Evolutionary conservation across 2,797 vertebrate genomes (phyloP).

Genomic region (Hydrolagus colliei): DNA sequence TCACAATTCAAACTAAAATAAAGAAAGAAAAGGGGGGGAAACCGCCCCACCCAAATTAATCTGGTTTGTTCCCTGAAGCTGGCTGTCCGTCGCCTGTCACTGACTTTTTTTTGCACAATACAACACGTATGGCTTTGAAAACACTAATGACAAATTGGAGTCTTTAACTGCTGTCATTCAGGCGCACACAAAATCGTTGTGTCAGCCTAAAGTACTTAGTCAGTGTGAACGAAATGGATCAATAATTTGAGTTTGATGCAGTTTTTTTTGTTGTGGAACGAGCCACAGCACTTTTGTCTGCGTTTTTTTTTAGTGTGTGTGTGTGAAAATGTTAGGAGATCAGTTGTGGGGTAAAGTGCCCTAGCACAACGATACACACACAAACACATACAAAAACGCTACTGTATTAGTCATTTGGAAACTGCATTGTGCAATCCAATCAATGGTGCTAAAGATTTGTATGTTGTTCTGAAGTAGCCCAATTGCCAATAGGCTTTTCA

Average conservation of each 20-base stretch:
- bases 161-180: slow-evolving; percentile 12
- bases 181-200: neutral
- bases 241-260: slow-evolving; percentile 6
- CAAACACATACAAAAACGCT: no score
- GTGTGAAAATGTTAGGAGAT: neutral
- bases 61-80: neutral
- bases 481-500: neutral
- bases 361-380: neutral
- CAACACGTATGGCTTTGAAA: slow-evolving; percentile 1
- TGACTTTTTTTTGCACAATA: slow-evolving; percentile 5
- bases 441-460: neutral
- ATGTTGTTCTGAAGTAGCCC: neutral
- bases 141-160: slow-evolving; percentile 10
- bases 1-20: slow-evolving; percentile 19
- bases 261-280: slow-evolving; percentile 21
- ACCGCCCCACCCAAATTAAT: neutral
- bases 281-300: neutral
- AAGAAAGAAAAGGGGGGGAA: no score
- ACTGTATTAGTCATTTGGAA: neutral
- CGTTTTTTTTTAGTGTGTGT: neutral
- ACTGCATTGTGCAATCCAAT: neutral
- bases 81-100: no score
- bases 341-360: slow-evolving; percentile 9
- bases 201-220: neutral
- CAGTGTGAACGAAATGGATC: slow-evolving; percentile 16